phyloP scores from a whole-genome alignment of 1,140 invertebrate genomes.

The Grapholita molesta region DNA sequence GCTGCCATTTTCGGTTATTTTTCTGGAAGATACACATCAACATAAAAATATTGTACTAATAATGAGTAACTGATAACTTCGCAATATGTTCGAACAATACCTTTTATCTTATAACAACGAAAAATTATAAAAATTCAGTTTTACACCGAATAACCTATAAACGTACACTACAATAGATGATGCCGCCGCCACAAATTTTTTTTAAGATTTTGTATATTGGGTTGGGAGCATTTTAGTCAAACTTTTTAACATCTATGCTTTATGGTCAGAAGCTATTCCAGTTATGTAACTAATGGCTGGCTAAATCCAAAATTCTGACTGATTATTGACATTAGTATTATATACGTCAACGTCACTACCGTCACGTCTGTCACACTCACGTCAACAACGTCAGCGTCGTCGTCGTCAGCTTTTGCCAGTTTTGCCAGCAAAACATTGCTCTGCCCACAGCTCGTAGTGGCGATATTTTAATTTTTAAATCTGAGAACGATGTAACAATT shows the following conservation, averaged over 20 bases:
- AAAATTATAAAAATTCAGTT: conserved; percentile 3
- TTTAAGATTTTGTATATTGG: neutral
- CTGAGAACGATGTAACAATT: neutral
- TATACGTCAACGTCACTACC: no score
- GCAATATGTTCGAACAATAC: neutral
- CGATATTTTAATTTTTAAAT: neutral
- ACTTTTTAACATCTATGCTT: neutral
- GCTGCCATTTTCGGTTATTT: conserved; percentile 76
- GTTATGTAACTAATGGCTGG: neutral
- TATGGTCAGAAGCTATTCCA: neutral
- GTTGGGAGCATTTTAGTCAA: neutral
- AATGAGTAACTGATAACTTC: neutral
- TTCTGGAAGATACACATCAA: conserved; percentile 31
- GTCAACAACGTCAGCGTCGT: no score
- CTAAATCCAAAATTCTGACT: neutral
- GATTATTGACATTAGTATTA: neutral
- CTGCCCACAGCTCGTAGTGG: neutral
- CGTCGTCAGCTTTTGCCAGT: neutral
- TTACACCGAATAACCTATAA: conserved; percentile 1
- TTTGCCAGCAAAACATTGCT: neutral
- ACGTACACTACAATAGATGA: neutral
- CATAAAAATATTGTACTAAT: neutral
- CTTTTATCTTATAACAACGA: neutral
- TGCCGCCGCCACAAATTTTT: neutral
- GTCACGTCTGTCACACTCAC: neutral